These are phyloP conservation scores for Toxotes chatareus DNA, from an alignment of 2,113 vertebrate species.

Conservation along the genomic window DNA sequence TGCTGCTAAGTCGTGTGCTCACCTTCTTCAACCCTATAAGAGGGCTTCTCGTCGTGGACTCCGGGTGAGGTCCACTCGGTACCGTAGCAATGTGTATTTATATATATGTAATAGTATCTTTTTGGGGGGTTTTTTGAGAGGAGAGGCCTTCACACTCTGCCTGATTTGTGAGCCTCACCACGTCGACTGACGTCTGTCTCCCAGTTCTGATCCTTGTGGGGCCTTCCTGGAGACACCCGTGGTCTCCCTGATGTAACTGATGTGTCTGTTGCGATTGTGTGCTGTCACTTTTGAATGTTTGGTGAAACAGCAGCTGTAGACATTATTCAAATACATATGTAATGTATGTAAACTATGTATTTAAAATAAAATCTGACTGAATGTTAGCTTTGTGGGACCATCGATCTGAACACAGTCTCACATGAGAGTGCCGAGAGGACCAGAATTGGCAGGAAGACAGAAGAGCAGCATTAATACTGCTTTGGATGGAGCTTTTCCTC, in stretches of 20 bases:
- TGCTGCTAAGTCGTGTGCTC: conserved; percentile 50
- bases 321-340: conserved; percentile 44
- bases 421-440: conserved; percentile 41
- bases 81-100: conserved; percentile 45
- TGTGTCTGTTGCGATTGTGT: conserved; percentile 40
- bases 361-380: conserved; percentile 59
- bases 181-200: conserved; percentile 37
- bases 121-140: conserved; percentile 9
- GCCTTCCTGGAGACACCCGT: conserved; percentile 32
- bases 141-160: conserved; percentile 52
- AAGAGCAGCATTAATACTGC: conserved; percentile 29
- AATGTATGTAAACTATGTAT: conserved; percentile 60
- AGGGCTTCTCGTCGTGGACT: conserved; percentile 51
- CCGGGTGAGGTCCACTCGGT: conserved; percentile 40
- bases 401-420: conserved; percentile 28
- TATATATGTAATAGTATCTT: conserved; percentile 42
- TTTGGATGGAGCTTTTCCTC: conserved; percentile 58
- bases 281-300: conserved; percentile 66
- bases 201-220: conserved; percentile 41
- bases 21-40: conserved; percentile 39
- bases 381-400: conserved; percentile 72
- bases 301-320: conserved; percentile 47
- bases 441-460: conserved; percentile 28
- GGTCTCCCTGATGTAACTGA: conserved; percentile 36
- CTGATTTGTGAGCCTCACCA: conserved; percentile 32